These are phyloP conservation scores for Riparia riparia DNA, from an alignment of 2,113 vertebrate genomes.

Conservation along the genomic window DNA sequence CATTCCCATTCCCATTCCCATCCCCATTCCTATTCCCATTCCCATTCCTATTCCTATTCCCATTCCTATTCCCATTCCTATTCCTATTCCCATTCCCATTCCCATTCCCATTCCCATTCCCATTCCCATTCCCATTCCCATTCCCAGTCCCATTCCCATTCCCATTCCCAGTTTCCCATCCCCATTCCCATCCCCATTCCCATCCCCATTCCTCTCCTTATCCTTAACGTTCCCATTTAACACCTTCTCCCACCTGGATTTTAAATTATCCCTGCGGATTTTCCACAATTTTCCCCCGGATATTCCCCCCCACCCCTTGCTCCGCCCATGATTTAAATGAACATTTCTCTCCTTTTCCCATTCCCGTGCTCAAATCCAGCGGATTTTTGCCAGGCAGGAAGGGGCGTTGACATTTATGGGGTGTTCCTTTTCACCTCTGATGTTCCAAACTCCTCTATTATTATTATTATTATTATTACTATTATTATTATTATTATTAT, in stretches of 20 bases:
- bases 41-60: neutral
- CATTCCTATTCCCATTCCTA: neutral
- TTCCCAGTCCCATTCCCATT: neutral
- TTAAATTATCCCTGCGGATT: neutral
- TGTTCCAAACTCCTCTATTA: neutral
- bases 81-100: too few species aligned
- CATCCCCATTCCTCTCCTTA: neutral
- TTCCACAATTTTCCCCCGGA: neutral
- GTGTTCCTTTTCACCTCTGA: neutral
- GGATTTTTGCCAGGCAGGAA: neutral
- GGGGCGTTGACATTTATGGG: neutral
- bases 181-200: neutral
- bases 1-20: too few species aligned
- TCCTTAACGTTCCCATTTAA: neutral
- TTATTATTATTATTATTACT: too few species aligned
- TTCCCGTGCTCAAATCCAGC: accelerated
- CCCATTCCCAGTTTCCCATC: too few species aligned
- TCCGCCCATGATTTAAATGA: neutral
- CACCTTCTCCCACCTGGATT: neutral
- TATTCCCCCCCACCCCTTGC: neutral
- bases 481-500: neutral
- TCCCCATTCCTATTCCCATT: too few species aligned
- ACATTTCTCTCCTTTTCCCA: neutral
- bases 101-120: too few species aligned
- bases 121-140: too few species aligned